Conservation (phyloP, 2,113 vertebrate genomes). For the Mustela lutreola region DNA sequence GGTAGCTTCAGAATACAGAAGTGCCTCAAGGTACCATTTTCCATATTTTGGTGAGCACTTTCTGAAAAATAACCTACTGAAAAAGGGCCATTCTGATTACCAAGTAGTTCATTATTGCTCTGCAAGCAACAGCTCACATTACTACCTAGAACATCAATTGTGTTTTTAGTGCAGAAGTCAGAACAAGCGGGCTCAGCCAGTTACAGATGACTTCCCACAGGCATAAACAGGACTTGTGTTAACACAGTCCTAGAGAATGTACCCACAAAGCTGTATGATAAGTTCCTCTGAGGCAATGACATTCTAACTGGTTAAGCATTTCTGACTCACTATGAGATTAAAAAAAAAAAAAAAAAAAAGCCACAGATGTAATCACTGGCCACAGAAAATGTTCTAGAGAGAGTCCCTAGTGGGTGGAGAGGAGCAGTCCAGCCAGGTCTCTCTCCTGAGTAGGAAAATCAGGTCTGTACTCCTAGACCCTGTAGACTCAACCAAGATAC, state of each 20-base stretch:
- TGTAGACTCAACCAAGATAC: neutral
- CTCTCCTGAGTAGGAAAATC: neutral
- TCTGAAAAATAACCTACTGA: neutral
- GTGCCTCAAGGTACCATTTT: neutral
- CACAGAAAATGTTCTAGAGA: neutral
- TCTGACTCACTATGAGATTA: neutral
- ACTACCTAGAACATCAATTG: neutral
- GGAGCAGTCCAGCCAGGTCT: neutral
- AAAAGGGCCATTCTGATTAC: conserved; percentile 2
- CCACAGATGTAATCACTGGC: neutral
- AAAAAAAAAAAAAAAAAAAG: neutral
- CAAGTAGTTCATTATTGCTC: conserved; percentile 4
- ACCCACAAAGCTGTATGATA: neutral
- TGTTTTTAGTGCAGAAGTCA: conserved; percentile 20
- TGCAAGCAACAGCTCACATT: neutral
- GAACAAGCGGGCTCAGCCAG: neutral
- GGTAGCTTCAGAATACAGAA: neutral
- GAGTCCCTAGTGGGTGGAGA: neutral
- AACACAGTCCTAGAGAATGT: neutral
- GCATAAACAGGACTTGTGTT: neutral
- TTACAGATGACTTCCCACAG: neutral
- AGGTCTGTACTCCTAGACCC: neutral
- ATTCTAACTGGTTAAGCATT: conserved; percentile 22
- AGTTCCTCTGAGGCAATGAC: neutral
- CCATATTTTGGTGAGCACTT: conserved; percentile 7